Evolutionary conservation across 2,888 invertebrate species (phyloP).

Genomic region (Scaptomyza parva): DNA sequence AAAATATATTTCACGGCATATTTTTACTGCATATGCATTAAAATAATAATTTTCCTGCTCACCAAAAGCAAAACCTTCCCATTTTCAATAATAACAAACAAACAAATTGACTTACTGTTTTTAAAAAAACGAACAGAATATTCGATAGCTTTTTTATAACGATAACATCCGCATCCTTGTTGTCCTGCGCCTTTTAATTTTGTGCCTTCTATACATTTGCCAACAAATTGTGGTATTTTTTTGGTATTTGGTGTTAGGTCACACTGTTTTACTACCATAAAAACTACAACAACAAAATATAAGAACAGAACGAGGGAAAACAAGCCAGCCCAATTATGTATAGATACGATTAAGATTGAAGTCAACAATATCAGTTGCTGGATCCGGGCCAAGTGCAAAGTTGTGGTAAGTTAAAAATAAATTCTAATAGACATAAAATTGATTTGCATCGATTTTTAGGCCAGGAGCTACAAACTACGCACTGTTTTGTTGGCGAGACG

Average conservation of each 20-base stretch:
- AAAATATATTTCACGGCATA: no score
- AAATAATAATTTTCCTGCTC: no score
- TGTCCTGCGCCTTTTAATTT: slow-evolving; percentile 14
- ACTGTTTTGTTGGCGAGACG: slow-evolving; percentile 24
- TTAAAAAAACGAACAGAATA: neutral
- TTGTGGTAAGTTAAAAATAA: slow-evolving; percentile 41
- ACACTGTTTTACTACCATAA: slow-evolving; percentile 43
- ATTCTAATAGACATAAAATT: neutral
- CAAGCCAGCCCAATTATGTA: slow-evolving; percentile 60
- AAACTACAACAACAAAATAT: slow-evolving; percentile 42
- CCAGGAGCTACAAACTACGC: slow-evolving; percentile 52
- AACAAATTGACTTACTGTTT: slow-evolving; percentile 2
- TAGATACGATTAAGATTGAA: slow-evolving; percentile 57
- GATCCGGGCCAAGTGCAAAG: slow-evolving; percentile 50
- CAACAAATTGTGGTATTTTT: neutral
- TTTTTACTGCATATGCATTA: no score
- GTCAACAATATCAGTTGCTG: slow-evolving; percentile 51
- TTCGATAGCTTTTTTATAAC: neutral
- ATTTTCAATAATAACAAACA: no score
- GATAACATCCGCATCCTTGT: neutral
- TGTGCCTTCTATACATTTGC: neutral
- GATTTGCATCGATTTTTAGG: slow-evolving; percentile 10
- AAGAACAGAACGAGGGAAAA: slow-evolving; percentile 60
- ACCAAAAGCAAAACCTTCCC: no score
- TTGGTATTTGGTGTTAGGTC: slow-evolving; percentile 38